Base-by-base conservation (phyloP, 2,888 invertebrate species). In the Oegoconia quadripuncta region DNA sequence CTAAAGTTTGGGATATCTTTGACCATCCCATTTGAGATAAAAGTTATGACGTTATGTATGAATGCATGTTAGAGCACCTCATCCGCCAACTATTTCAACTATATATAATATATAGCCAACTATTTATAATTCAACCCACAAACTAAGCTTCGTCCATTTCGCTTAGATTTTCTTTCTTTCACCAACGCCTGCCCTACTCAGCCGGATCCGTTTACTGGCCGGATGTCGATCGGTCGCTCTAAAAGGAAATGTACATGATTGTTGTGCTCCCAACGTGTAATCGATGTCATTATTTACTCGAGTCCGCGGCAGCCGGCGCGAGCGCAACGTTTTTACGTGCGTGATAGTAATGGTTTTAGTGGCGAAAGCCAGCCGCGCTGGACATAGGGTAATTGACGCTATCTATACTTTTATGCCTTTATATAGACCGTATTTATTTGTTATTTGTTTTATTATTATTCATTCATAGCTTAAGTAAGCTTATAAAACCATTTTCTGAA, bases 211-310 rank as follows among this genome's bases (percentile, higher is more conserved):
- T 64, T 71, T 66, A 67, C 64, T 53, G 68, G 60, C 72, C 82
- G 82, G 82, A 81, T 82, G 78, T 77, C 74, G 70, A 66, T 55
- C 66, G 65, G 55, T 53, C 56, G 64, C 73, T 73, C 55, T 63
- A 65, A 69, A 74, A 76, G 76, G 78, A 77, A 78, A 79, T 55
- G 62, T 60, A 66, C 72, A 68, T 72, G 76, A 78, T 76, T 71
- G 74, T 71, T 68, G 55, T 54, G 62, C 67, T 67, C 60, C 68
- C 69, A 67, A 71, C 66, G 57, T 61, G 67, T 74, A 79, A 77
- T 77, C 60, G 73, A 64, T 71, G 74, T 74, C 73, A 73, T 79
- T 79, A 79, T 76, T 75, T 71, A 67, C 68, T 59, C 55, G 59
- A 52, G 55, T 54, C 26, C 13, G 39, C 34, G 27, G 25, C 5